Base-by-base conservation (phyloP, 2,888 invertebrate genomes). In the Dusona sp. region DNA sequence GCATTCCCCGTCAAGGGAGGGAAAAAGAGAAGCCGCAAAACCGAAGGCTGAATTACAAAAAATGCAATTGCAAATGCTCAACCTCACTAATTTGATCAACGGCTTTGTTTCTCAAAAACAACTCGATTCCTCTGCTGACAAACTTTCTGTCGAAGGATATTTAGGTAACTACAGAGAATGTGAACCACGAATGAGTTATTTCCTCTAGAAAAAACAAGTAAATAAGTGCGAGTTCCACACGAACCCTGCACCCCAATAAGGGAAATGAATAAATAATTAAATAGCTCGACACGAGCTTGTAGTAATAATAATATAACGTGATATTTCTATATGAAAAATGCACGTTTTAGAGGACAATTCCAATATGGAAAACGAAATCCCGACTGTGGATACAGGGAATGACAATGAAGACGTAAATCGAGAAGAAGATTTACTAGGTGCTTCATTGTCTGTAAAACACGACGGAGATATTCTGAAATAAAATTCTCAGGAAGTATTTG, bases 211-310 rank as follows among this genome's bases (percentile, higher is more conserved):
- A 42, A 42, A 42, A 42, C 13, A 42, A 42, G 42, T 1, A 42
- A 42, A 42, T 42, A 42, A 42, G 13, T 42, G 48, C 11, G 19
- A 48, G 48, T 54, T 67, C 54, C 78, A 78, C 8, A 67, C 78
- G 78, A 80, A 36, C 48, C 22, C 16, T 64, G 54, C 29, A 67
- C 11, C 45, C 75, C 68, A 57, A 82, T 51, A 68, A 75, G 54
- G 74, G 45, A 9, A 45, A 75, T 61, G 74, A 81, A 81, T 74
- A 74, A 73, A 13, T 36, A 79, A 74, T 74, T 81, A 67, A 45
- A 25, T 22, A 75, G 75, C 75, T 82, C 75, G 25, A 75, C 16
- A 82, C 75, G 75, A 68, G 67, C 81, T 42, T 42, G 13, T 42
- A 42, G 13, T 42, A 13, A 42, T 6, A 8, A 7, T 13, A 42